phyloP scores from a whole-genome alignment of 2,797 vertebrate species.

The Manis crassicaudata region DNA sequence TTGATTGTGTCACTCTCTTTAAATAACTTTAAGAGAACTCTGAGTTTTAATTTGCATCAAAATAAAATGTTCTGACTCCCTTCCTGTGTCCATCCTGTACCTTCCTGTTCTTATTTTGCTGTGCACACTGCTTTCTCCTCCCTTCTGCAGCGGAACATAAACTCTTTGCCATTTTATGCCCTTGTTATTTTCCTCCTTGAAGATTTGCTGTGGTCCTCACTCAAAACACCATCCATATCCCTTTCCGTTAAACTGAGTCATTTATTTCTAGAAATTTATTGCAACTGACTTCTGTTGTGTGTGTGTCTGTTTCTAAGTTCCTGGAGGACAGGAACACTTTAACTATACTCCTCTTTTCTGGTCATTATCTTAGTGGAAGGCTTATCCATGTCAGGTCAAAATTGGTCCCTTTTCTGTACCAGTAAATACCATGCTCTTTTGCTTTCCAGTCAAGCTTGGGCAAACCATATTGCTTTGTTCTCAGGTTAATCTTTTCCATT shows the following conservation, averaged over 20 bases:
- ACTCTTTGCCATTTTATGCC: not conserved
- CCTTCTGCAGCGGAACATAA: not conserved
- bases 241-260: not conserved
- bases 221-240: not conserved
- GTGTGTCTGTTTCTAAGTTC: not conserved
- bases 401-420: not conserved
- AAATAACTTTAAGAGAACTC: slow-evolving; percentile 59
- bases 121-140: not conserved
- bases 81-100: not conserved
- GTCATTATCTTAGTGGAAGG: not conserved
- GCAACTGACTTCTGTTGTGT: not conserved
- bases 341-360: not conserved
- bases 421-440: not conserved
- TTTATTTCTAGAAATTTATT: not conserved
- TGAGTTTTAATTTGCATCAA: slow-evolving; percentile 53
- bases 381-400: not conserved
- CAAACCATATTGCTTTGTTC: not conserved
- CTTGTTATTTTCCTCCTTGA: slow-evolving; percentile 17
- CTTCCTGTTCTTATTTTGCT: not conserved
- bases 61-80: slow-evolving; percentile 34
- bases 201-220: not conserved
- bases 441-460: not conserved
- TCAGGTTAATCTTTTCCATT: not conserved
- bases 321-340: not conserved
- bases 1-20: slow-evolving; percentile 43